These are phyloP conservation scores for Thermophis baileyi DNA, from an alignment of 2,113 vertebrate species.

Conservation along the genomic window DNA sequence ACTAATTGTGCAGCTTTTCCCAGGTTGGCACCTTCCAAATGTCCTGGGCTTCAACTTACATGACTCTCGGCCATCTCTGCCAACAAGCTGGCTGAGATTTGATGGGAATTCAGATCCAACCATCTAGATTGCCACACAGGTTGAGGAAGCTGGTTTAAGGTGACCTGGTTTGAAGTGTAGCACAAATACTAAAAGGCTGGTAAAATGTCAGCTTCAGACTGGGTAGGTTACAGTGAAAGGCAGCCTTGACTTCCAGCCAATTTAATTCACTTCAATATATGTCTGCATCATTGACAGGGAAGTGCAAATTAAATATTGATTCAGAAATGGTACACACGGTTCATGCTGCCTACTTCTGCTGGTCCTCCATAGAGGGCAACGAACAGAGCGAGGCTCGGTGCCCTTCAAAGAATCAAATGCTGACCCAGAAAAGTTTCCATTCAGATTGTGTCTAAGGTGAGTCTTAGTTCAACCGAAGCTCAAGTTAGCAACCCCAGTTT, in stretches of 20 bases:
- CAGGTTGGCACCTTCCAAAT: background rate
- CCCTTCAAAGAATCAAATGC: background rate
- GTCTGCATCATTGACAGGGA: background rate
- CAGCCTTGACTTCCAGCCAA: slow-evolving; percentile 12
- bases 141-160: background rate
- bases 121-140: background rate
- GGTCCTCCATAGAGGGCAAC: background rate
- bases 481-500: background rate
- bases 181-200: background rate
- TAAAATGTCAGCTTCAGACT: background rate
- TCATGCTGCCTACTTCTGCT: background rate
- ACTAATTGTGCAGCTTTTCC: background rate
- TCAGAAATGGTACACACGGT: background rate
- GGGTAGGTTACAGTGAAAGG: background rate
- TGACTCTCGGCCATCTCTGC: background rate
- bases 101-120: background rate
- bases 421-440: background rate
- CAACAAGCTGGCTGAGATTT: background rate
- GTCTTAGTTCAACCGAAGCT: background rate
- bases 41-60: background rate
- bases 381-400: background rate
- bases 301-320: slow-evolving; percentile 26
- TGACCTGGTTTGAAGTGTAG: slow-evolving; percentile 5
- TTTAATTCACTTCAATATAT: background rate
- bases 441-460: background rate